Percentiles rank a stretch among this genome's conserved stretches.
These are phyloP conservation scores for Passerculus sandwichensis DNA, from an alignment of 2,797 vertebrate genomes.

Conservation along the genomic window DNA sequence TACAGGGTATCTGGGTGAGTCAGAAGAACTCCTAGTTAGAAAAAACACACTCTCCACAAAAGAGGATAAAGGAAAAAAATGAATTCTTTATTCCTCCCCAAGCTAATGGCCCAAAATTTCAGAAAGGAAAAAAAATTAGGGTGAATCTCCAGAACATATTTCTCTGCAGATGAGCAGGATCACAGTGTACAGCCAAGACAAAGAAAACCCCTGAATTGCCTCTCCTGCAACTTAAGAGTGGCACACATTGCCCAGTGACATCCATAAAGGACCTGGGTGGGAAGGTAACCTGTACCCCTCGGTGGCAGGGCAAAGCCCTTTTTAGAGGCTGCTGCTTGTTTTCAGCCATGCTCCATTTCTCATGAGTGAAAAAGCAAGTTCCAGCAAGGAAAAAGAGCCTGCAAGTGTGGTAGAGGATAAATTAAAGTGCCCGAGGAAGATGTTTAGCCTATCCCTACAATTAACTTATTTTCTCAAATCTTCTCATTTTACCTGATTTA, in stretches of 20 bases:
- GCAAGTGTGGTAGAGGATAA: not conserved
- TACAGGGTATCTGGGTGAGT: not conserved
- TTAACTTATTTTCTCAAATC: not conserved
- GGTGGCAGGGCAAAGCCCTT: not conserved
- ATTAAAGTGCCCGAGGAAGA: not conserved
- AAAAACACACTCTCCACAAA: not conserved
- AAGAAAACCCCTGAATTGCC: not conserved
- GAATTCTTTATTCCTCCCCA: not conserved
- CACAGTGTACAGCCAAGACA: not conserved
- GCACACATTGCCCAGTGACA: not conserved
- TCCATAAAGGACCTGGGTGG: not conserved
- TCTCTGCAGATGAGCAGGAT: not conserved
- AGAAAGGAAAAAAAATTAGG: not conserved
- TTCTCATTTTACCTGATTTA: not conserved
- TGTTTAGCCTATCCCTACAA: not conserved
- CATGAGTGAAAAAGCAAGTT: not conserved
- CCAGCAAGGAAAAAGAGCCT: not conserved
- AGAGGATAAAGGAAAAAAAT: not conserved
- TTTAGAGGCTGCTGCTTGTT: not conserved
- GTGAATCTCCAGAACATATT: not conserved
- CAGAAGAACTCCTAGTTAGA: not conserved
- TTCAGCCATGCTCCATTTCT: not conserved
- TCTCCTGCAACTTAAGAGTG: not conserved
- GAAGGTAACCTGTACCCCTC: not conserved
- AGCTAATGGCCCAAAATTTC: not conserved